Evolutionary conservation across 2,797 vertebrate genomes (phyloP).

Genomic region (Fundulus diaphanus): DNA sequence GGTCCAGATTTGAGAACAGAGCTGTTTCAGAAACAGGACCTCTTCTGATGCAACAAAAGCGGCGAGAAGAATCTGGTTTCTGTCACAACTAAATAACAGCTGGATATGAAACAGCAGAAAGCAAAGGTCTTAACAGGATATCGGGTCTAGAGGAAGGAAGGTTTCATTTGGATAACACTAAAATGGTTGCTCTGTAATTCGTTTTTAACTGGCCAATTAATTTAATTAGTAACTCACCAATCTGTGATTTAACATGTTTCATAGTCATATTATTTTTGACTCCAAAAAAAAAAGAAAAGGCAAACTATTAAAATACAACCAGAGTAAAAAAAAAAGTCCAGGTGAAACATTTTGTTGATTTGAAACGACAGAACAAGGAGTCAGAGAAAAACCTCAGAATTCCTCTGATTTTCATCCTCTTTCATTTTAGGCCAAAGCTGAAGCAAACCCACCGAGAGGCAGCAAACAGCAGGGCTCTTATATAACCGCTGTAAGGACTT

Average conservation of each 20-base stretch:
- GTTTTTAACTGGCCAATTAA: too few species aligned
- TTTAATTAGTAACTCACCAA: background rate
- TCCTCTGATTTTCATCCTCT: constrained; percentile 10
- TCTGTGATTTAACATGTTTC: background rate
- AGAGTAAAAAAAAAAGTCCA: background rate
- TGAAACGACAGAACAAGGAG: background rate
- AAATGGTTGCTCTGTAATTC: too few species aligned
- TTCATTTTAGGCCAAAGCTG: constrained; percentile 17
- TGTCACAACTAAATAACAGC: constrained; percentile 4
- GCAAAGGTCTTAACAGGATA: background rate
- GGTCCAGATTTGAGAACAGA: constrained; percentile 22
- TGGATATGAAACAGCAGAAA: background rate
- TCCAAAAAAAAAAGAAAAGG: too few species aligned
- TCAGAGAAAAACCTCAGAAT: background rate
- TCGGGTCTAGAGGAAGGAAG: background rate
- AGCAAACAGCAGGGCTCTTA: constrained; percentile 12
- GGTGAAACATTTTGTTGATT: background rate
- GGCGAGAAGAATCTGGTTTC: constrained; percentile 17
- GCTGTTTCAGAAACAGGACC: constrained; percentile 8
- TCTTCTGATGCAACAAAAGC: constrained; percentile 6
- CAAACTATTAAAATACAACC: too few species aligned
- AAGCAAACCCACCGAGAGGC: background rate
- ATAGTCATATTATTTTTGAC: too few species aligned
- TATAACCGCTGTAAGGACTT: constrained; percentile 24
- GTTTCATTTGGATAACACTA: background rate